Conservation (phyloP, 2,797 vertebrate species). For the Cirrhinus mrigala region DNA sequence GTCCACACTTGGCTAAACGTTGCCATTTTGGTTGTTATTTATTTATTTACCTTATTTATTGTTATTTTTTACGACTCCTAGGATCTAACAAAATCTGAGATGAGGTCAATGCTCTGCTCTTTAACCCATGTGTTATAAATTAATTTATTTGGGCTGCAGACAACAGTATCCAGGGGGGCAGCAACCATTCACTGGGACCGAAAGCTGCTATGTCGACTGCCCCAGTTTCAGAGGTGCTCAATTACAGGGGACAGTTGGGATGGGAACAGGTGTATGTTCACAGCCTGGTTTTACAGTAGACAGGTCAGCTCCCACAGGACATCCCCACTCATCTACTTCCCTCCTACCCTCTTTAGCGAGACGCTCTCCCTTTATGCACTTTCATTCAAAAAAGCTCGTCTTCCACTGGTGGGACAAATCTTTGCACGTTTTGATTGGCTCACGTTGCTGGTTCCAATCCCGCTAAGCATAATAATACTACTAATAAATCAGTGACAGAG, state of each 20-base stretch:
- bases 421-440: neutral
- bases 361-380: slow-evolving; percentile 47
- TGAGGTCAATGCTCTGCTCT: slow-evolving; percentile 27
- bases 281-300: slow-evolving; percentile 53
- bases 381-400: slow-evolving; percentile 43
- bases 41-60: slow-evolving; percentile 37
- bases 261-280: slow-evolving; percentile 45
- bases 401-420: neutral
- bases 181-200: neutral
- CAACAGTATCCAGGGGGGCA: slow-evolving; percentile 43
- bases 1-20: slow-evolving; percentile 34
- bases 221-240: slow-evolving; percentile 51
- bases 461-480: slow-evolving; percentile 13
- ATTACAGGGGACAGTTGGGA: slow-evolving; percentile 49
- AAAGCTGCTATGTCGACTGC: slow-evolving; percentile 39
- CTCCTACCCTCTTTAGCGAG: slow-evolving; percentile 46
- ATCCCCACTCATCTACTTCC: slow-evolving; percentile 52
- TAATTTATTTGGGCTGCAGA: slow-evolving; percentile 19
- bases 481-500: slow-evolving; percentile 37
- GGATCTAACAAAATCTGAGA: slow-evolving; percentile 22
- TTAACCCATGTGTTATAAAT: slow-evolving; percentile 38
- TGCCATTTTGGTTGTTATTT: slow-evolving; percentile 24
- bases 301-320: slow-evolving; percentile 50
- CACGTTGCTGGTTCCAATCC: neutral
- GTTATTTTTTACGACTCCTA: slow-evolving; percentile 46